Conservation (phyloP, 2,888 invertebrate genomes). For the Phorcus lineatus region DNA sequence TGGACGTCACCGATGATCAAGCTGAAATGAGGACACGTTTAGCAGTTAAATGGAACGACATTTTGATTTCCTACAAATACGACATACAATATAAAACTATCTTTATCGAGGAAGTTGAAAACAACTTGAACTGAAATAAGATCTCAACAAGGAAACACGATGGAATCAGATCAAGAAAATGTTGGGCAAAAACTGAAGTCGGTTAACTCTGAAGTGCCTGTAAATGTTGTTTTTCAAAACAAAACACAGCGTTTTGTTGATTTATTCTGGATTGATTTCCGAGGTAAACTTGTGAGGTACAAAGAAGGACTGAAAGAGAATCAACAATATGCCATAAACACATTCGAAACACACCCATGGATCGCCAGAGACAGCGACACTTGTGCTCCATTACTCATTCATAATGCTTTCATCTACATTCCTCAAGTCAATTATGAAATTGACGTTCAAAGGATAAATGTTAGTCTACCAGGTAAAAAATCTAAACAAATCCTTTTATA, state of each 20-base stretch:
- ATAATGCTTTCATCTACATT: not conserved
- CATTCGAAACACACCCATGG: slow-evolving; percentile 23
- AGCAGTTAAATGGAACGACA: too few relatives aligned
- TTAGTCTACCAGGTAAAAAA: not conserved
- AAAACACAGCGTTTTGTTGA: slow-evolving; percentile 10
- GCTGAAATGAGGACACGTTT: too few relatives aligned
- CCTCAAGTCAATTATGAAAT: not conserved
- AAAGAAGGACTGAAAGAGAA: not conserved
- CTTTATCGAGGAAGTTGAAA: too few relatives aligned
- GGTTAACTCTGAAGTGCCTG: not conserved
- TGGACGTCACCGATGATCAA: too few relatives aligned
- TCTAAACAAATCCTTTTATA: too few relatives aligned
- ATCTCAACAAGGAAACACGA: too few relatives aligned
- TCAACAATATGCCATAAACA: not conserved
- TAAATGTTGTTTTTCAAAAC: not conserved
- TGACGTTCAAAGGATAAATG: not conserved
- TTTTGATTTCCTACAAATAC: too few relatives aligned
- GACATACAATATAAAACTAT: too few relatives aligned
- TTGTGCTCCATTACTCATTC: not conserved
- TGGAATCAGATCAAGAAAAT: too few relatives aligned
- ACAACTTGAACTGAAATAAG: too few relatives aligned
- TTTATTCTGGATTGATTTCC: slow-evolving; percentile 16
- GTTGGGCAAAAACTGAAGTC: not conserved
- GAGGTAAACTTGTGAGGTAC: not conserved
- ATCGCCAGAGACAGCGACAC: not conserved